Conservation (phyloP, 2,888 invertebrate species). For the Mystacides longicornis region DNA sequence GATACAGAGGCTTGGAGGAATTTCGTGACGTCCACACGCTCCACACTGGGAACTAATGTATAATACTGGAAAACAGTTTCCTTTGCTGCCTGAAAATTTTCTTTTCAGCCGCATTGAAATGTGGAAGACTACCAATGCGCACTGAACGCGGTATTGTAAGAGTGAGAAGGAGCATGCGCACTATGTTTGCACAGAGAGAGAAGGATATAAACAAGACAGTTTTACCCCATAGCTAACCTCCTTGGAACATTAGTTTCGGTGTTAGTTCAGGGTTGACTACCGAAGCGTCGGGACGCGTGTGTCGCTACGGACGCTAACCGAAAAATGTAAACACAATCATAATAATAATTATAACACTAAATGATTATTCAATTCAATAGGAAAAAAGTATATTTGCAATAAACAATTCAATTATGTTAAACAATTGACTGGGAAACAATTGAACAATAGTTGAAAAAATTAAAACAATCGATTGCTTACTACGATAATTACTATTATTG, state of each 20-base stretch:
- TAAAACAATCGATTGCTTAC: too few relatives aligned
- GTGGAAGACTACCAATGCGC: slow-evolving; percentile 10
- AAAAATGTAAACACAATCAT: neutral
- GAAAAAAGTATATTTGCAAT: too few relatives aligned
- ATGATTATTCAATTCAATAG: too few relatives aligned
- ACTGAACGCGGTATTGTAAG: slow-evolving; percentile 22
- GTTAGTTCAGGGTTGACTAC: neutral
- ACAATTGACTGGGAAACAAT: too few relatives aligned
- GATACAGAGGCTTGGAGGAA: too few relatives aligned
- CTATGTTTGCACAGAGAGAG: slow-evolving; percentile 7
- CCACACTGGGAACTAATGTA: too few relatives aligned
- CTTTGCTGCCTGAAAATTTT: neutral
- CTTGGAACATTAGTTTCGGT: too few relatives aligned
- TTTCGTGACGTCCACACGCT: too few relatives aligned
- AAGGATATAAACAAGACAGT: slow-evolving; percentile 4
- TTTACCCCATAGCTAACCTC: neutral
- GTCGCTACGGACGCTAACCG: neutral
- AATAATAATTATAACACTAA: neutral
- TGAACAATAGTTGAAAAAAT: too few relatives aligned
- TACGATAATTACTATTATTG: too few relatives aligned
- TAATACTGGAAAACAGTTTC: neutral
- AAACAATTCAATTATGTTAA: too few relatives aligned
- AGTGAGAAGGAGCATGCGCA: slow-evolving; percentile 18
- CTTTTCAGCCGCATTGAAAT: neutral
- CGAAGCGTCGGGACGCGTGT: neutral